Evolutionary conservation across 2,113 vertebrate species (phyloP), one percentile per base, ranked within the genome.

Genomic region (Apteryx mantelli): DNA sequence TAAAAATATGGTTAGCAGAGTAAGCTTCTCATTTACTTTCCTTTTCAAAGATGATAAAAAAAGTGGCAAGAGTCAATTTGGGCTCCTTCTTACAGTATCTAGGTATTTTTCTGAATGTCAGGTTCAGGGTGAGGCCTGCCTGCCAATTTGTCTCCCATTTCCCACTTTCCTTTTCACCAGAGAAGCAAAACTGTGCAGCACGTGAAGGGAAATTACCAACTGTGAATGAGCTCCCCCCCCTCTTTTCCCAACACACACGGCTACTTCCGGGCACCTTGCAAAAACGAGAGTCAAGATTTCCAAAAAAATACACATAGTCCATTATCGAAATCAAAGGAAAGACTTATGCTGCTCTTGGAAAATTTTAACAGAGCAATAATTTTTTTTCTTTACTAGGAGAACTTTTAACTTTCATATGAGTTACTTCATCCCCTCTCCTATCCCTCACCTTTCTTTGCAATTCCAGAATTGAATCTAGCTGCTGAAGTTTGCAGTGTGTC

Each of bases 1-100:
- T 75, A 81, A 82, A 93, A 83, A 86, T 77, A 77, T 3, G 46
- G 82, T 74, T 79, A 64, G 44, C 15, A 53, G 50, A 22, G 46
- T 77, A 89, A 95, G 48, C 28, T 64, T 88, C 75, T 95, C 58
- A 82, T 93, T 94, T 74, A 46, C 63, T 81, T 92, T 82, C 63
- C 48, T 82, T 83, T 83, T 64, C 87, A 81, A 48, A 74, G 24
- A 28, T 91, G 82, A 91, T 74, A 82, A 91, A 69, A 79, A 69
- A 94, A 85, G 58, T 68, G 81, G 74, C 86, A 92, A 69, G 63
- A 96, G 66, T 79, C 70, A 85, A 58, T 91, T 61, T 88, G 38
- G 24, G 63, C 69, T 91, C 58, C 80, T 80, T 94, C 74, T 63
- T 74, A 40, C 66, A 7, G 18, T 10, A 73, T 22, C 36, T 55